Evolutionary conservation across 1,140 invertebrate genomes (phyloP), one percentile per base, ranked within the genome.

Genomic region (Heliconius hermathena): DNA sequence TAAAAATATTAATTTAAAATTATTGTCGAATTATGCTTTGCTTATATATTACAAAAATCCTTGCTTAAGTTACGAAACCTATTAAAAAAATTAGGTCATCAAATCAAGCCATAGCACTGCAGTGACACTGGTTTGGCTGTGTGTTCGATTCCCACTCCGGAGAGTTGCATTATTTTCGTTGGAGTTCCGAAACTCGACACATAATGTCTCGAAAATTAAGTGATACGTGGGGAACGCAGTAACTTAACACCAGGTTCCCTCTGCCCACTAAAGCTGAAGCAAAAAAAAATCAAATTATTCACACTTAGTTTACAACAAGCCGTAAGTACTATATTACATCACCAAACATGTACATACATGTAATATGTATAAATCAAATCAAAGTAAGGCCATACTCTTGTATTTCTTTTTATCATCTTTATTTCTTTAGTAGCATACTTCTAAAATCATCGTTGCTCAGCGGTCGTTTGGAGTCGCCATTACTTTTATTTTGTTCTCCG

Each of bases 391-490:
- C n/a, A 66, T 66, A 66, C 20, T 16, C 3, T 22, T 29, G 16
- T 66, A 26, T 26, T 16, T 26, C 11, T 66, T 26, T 66, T 13
- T 13, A 66, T 26, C 22, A 26, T 76, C 57, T 52, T 80, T 90
- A 91, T 73, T 93, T 93, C 41, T 91, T 92, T n/a, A 94, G 88
- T 36, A 95, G 81, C 85, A 94, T 81, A 75, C 80, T 87, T 81
- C 91, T 90, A 73, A 95, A 95, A 81, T 95, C 94, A 26, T 79
- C 91, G 81, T 95, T 95, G 74, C 85, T 88, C 38, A 94, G 86
- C 26, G 92, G 90, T 76, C 82, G 82, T 74, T 89, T 87, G 9
- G 88, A 82, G 16, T 78, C 83, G 13, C 82, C 87, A 71, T 88
- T 86, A 70, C 76, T 81, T 36, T 36, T 36, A 1, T 36, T 36